Evolutionary conservation across 2,797 vertebrate genomes (phyloP).

Genomic region (Serranus cabrilla): DNA sequence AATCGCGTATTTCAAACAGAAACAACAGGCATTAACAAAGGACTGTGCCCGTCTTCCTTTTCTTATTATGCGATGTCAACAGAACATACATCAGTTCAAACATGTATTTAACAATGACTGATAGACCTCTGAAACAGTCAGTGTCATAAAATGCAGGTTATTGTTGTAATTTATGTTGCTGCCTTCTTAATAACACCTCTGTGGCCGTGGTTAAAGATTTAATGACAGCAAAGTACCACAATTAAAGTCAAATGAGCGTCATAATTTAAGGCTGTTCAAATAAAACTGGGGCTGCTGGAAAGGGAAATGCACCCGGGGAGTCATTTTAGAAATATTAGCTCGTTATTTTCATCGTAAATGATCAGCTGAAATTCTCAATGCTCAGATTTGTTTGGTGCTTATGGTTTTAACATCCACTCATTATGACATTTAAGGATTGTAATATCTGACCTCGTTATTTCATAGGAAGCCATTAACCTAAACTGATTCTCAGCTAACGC

Average conservation of each 20-base stretch:
- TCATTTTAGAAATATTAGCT: not conserved
- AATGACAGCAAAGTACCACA: conserved; percentile 7
- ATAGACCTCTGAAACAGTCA: conserved; percentile 12
- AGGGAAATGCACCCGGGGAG: not conserved
- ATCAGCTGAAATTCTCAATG: not conserved
- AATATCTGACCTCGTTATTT: not conserved
- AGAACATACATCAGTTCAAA: not conserved
- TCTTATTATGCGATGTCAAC: not conserved
- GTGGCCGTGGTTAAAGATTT: not conserved
- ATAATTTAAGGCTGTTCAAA: conserved; percentile 2
- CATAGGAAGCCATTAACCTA: not conserved
- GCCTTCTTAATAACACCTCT: conserved; percentile 11
- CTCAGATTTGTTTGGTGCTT: conserved; percentile 5
- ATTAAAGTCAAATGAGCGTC: conserved; percentile 11
- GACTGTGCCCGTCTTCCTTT: not conserved
- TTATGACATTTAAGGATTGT: not conserved
- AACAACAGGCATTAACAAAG: not conserved
- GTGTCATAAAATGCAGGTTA: not conserved
- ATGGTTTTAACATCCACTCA: not conserved
- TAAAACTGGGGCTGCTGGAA: not conserved
- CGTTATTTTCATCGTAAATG: not conserved
- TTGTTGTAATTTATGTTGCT: conserved; percentile 9
- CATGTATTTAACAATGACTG: not conserved
- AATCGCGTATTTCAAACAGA: too few relatives aligned
- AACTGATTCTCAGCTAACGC: not conserved